These are phyloP conservation scores for Oligia latruncula DNA, from an alignment of 2,888 invertebrate genomes.

Conservation along the genomic window DNA sequence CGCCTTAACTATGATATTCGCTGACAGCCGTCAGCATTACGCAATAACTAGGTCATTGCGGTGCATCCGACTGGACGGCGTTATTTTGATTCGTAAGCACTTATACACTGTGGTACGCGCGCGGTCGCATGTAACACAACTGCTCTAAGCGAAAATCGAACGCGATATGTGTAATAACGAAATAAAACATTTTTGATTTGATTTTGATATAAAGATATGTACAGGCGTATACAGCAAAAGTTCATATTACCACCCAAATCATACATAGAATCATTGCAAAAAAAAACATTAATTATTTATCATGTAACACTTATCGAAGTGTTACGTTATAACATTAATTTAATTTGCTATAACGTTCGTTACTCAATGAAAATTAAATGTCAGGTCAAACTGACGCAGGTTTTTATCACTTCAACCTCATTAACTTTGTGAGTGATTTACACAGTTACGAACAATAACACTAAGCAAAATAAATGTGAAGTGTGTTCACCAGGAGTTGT, in stretches of 20 bases:
- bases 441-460: neutral
- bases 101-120: too few species aligned
- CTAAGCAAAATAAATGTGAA: neutral
- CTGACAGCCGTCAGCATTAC: too few species aligned
- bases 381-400: conserved; percentile 50
- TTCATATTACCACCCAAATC: neutral
- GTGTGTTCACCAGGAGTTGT: neutral
- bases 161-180: too few species aligned
- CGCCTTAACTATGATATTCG: too few species aligned
- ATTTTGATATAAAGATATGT: too few species aligned
- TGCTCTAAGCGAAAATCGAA: too few species aligned
- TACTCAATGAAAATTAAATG: conserved; percentile 50
- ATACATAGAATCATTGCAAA: conserved; percentile 1
- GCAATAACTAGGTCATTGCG: too few species aligned
- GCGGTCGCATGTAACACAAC: too few species aligned
- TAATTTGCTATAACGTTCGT: conserved; percentile 19
- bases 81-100: too few species aligned
- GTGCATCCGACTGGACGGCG: too few species aligned
- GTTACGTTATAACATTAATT: conserved; percentile 35
- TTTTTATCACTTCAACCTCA: conserved; percentile 41
- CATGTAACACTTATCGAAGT: conserved; percentile 16
- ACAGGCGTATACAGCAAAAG: neutral
- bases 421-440: conserved; percentile 12
- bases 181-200: too few species aligned
- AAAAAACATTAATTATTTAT: conserved; percentile 9